Evolutionary conservation across 2,797 vertebrate species (phyloP).

Genomic region (Paguma larvata): DNA sequence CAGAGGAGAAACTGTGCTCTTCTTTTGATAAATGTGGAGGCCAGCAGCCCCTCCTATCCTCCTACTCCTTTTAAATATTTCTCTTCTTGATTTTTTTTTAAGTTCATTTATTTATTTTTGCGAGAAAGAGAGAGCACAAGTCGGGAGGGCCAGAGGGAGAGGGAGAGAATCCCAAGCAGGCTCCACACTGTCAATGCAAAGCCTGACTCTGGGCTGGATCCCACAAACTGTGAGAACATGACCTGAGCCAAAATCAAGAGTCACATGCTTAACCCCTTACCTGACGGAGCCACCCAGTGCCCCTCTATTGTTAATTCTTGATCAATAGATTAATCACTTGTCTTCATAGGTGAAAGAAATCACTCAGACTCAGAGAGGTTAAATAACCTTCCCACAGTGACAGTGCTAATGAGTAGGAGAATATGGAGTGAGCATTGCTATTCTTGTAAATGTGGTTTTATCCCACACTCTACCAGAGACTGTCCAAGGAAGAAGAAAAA

Average conservation of each 20-base stretch:
- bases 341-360: not conserved
- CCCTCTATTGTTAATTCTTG: not conserved
- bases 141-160: no score
- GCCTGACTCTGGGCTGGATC: no score
- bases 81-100: no score
- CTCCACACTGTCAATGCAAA: no score
- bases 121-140: no score
- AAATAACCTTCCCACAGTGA: not conserved
- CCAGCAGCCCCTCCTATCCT: no score
- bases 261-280: no score
- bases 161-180: no score
- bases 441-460: not conserved
- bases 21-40: not conserved
- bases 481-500: not conserved
- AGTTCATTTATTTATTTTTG: no score
- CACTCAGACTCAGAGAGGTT: not conserved
- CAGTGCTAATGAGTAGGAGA: not conserved
- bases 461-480: not conserved
- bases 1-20: not conserved
- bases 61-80: not conserved
- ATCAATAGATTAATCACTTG: not conserved
- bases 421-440: not conserved
- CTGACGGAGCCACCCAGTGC: no score
- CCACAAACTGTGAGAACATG: no score
- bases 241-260: no score